Evolutionary conservation across 2,888 invertebrate species (phyloP).

Genomic region (Polyommatus icarus): DNA sequence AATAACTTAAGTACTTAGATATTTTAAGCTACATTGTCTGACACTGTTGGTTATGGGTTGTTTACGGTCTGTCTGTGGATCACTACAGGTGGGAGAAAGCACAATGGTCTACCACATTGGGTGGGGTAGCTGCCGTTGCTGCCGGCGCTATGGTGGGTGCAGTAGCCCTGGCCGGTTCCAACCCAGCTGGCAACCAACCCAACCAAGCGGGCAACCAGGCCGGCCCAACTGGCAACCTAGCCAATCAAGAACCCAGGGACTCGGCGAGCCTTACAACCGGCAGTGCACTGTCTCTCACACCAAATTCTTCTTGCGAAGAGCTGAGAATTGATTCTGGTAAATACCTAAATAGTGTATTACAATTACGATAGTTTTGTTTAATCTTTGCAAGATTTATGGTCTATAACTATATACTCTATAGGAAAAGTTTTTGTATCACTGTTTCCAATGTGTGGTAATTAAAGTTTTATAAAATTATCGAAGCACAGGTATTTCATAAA

Average conservation of each 20-base stretch:
- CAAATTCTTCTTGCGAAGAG: slow-evolving; percentile 88
- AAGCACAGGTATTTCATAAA: no score
- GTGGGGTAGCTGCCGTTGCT: slow-evolving; percentile 69
- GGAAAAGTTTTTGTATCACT: neutral
- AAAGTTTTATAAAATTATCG: no score
- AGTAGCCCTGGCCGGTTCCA: slow-evolving; percentile 76
- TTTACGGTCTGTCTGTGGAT: neutral
- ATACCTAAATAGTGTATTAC: slow-evolving; percentile 28
- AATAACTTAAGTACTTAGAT: no score
- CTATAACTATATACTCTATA: no score
- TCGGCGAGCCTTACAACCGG: slow-evolving; percentile 79
- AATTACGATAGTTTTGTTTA: neutral
- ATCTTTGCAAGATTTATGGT: no score
- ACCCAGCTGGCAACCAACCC: slow-evolving; percentile 62
- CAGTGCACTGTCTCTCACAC: slow-evolving; percentile 84
- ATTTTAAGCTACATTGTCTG: no score
- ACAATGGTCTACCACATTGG: slow-evolving; percentile 72
- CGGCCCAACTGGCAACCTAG: slow-evolving; percentile 64
- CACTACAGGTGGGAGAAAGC: slow-evolving; percentile 87
- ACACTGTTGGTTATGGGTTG: neutral
- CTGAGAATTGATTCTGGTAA: slow-evolving; percentile 69
- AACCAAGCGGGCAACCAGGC: slow-evolving; percentile 65
- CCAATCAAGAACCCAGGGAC: slow-evolving; percentile 73
- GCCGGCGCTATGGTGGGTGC: slow-evolving; percentile 70
- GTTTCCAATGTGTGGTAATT: no score